Evolutionary conservation across 2,113 vertebrate species (phyloP).

Genomic region (Heterocephalus glaber): DNA sequence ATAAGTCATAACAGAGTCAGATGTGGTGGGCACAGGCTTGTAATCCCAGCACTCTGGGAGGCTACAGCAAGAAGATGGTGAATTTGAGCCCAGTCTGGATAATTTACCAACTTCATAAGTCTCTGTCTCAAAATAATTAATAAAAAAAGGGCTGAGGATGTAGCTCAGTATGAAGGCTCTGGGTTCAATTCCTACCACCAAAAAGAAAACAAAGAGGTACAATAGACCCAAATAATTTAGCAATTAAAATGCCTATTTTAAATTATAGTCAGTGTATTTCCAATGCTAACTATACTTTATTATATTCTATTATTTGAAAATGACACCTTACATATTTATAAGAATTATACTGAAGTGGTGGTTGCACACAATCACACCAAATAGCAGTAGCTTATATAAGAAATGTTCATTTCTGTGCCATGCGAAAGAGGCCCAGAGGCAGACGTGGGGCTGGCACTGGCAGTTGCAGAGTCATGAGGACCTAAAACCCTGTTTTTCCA

Average conservation of each 20-base stretch:
- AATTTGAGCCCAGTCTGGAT: not conserved
- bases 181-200: not conserved
- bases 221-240: not conserved
- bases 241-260: not conserved
- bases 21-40: not conserved
- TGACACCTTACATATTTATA: not conserved
- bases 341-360: not conserved
- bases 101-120: not conserved
- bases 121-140: not conserved
- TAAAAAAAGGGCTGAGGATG: not conserved
- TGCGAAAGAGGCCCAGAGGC: not conserved
- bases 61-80: not conserved
- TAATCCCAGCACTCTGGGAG: not conserved
- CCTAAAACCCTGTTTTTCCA: not conserved
- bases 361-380: not conserved
- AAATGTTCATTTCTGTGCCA: not conserved
- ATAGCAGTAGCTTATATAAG: not conserved
- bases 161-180: not conserved
- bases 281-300: not conserved
- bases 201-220: not conserved
- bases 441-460: not conserved
- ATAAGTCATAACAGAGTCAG: not conserved
- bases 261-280: not conserved
- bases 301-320: conserved; percentile 24
- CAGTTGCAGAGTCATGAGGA: not conserved